Conservation (phyloP, 2,797 vertebrate genomes). For the Borostomias antarcticus region DNA sequence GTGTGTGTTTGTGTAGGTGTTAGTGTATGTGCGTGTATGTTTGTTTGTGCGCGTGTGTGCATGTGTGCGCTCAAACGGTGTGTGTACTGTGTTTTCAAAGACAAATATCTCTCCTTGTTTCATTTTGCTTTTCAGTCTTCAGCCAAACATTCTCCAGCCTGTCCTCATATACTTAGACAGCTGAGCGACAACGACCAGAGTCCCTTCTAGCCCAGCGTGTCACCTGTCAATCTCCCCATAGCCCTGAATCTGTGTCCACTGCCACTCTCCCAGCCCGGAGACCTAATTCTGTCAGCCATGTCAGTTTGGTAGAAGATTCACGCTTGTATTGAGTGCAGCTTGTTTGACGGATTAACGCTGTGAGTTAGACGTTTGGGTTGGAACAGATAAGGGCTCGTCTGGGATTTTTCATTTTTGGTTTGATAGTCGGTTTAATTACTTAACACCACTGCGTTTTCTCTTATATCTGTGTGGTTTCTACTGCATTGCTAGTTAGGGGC, state of each 20-base stretch:
- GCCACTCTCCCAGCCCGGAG: background rate
- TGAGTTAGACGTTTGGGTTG: background rate
- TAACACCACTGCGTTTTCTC: too few species aligned
- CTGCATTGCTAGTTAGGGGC: background rate
- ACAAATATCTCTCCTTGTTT: background rate
- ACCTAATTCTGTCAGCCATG: background rate
- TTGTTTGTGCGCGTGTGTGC: background rate
- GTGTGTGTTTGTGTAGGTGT: background rate
- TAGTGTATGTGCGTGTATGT: background rate
- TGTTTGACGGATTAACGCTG: background rate
- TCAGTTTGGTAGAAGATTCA: background rate
- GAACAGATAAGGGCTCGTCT: background rate
- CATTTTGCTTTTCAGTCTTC: background rate
- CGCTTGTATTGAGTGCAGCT: too few species aligned
- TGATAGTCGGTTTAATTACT: too few species aligned
- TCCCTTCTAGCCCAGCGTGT: slow-evolving; percentile 2
- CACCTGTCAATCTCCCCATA: slow-evolving; percentile 5
- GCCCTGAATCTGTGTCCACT: background rate
- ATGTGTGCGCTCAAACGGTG: background rate
- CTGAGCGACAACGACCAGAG: slow-evolving; percentile 10
- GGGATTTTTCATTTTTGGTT: too few species aligned
- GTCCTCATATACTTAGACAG: background rate
- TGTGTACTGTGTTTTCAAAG: background rate
- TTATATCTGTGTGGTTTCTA: background rate
- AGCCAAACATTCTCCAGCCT: slow-evolving; percentile 15